Evolutionary conservation across 2,888 invertebrate species (phyloP), one percentile per base, ranked within the genome.

Genomic region (Tromatobia lineatoria): DNA sequence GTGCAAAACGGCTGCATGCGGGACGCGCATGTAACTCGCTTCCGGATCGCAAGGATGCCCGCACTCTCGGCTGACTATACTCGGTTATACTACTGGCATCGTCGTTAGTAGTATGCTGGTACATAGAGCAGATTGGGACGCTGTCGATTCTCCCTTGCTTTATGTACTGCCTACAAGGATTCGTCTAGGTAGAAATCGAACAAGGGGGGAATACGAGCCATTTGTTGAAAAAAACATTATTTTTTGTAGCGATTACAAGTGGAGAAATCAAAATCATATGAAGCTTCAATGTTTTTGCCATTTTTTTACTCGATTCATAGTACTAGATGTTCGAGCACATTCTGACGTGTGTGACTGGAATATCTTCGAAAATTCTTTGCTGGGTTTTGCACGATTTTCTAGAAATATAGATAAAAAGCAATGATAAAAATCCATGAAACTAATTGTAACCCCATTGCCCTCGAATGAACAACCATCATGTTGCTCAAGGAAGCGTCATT

Each of bases 11-110:
- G 73, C 57, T 67, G 69, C 70, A 79, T 85, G 77, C 70, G 79
- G 84, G 83, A 74, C 74, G 80, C 81, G 45, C 80, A 70, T 82
- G 82, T 80, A 83, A 83, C 75, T 80, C 69, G 67, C 80, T 70
- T 76, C 73, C 74, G 79, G 47, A 76, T 80, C 70, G 45, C 67
- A 66, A 71, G 80, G 74, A 61, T 69, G 82, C 69, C 85, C 54
- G 82, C 83, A 80, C 85, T 82, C 66, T 82, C 83, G 75, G 38
- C 38, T 4, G 38, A 10, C 38, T 38, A 38, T 38, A 38, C 38
- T 38, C 1, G 74, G 47, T 77, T 81, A 61, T 76, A 76, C 81
- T 52, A 86, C 85, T 85, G 64, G 75, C 47, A 47, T 13, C 45
- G n/a, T 23, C 54, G 71, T 64, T 78, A 78, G 82, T 82, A 42